phyloP scores from a whole-genome alignment of 2,888 invertebrate genomes.

The Lottia scabra region DNA sequence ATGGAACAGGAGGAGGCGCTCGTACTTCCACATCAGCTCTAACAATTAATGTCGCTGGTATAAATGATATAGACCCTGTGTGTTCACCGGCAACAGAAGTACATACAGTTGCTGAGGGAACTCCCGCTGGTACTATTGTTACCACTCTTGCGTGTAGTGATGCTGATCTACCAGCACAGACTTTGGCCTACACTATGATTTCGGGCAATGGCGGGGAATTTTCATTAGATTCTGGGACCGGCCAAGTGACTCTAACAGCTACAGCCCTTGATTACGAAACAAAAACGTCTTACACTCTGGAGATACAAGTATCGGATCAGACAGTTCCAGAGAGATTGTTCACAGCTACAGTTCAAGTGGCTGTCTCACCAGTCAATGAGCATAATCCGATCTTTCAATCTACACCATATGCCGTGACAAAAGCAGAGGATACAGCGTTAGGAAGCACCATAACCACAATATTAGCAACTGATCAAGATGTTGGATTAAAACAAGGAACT shows the following conservation, averaged over 20 bases:
- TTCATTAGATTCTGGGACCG: slow-evolving; percentile 32
- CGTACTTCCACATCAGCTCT: slow-evolving; percentile 36
- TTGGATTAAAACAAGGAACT: slow-evolving; percentile 39
- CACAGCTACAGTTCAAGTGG: slow-evolving; percentile 26
- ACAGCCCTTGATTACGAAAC: slow-evolving; percentile 48
- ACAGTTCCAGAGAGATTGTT: slow-evolving; percentile 29
- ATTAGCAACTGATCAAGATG: slow-evolving; percentile 43
- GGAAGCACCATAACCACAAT: slow-evolving; percentile 33
- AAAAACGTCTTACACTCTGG: slow-evolving; percentile 32
- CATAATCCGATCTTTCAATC: slow-evolving; percentile 34
- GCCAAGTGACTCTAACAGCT: slow-evolving; percentile 32
- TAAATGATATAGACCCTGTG: slow-evolving; percentile 46
- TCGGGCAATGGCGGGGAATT: slow-evolving; percentile 35
- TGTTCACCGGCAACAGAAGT: slow-evolving; percentile 31
- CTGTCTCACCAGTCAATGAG: slow-evolving; percentile 37
- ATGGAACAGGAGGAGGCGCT: slow-evolving; percentile 32
- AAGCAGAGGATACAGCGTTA: slow-evolving; percentile 34
- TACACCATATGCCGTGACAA: slow-evolving; percentile 30
- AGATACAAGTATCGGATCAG: slow-evolving; percentile 41
- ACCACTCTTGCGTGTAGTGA: slow-evolving; percentile 22
- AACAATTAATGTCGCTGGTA: slow-evolving; percentile 31
- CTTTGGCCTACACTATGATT: slow-evolving; percentile 21
- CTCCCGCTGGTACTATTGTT: slow-evolving; percentile 21
- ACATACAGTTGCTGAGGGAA: slow-evolving; percentile 28
- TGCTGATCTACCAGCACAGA: slow-evolving; percentile 21